These are phyloP conservation scores for Noctua janthe DNA, from an alignment of 2,888 invertebrate species.

Conservation along the genomic window DNA sequence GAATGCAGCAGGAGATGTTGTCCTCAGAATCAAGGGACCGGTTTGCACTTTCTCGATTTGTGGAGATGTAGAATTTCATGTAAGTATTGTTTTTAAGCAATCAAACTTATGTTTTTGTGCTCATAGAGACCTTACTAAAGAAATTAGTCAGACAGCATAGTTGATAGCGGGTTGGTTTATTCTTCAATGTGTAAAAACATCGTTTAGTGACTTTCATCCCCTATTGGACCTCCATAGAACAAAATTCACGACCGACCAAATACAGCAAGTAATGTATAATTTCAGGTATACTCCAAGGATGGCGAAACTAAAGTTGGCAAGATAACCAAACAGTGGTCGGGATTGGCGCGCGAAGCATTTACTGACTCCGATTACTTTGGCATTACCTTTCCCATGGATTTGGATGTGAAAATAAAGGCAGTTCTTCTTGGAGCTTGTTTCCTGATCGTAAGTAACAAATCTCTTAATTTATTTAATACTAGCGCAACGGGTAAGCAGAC, in stretches of 20 bases:
- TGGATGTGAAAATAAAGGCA: conserved; percentile 96
- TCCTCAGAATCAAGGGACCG: conserved; percentile 95
- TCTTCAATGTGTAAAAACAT: neutral
- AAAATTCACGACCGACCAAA: neutral
- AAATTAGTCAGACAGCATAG: neutral
- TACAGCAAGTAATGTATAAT: conserved; percentile 34
- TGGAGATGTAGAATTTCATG: conserved; percentile 96
- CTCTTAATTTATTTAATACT: neutral
- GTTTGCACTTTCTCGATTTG: conserved; percentile 94
- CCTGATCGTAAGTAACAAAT: conserved; percentile 92
- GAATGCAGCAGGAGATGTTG: conserved; percentile 93
- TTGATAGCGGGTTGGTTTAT: neutral
- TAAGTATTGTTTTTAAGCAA: conserved; percentile 78
- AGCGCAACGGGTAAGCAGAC: neutral
- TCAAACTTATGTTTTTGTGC: neutral
- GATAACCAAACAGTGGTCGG: conserved; percentile 97
- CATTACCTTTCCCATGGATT: conserved; percentile 96
- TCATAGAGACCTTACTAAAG: neutral
- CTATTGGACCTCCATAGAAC: neutral
- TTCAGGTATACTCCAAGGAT: conserved; percentile 94
- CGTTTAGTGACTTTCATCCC: neutral
- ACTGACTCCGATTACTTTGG: conserved; percentile 97
- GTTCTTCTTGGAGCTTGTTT: conserved; percentile 95
- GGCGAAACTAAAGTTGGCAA: conserved; percentile 95
- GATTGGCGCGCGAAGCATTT: conserved; percentile 94